A percentile compares a stretch with the other conserved stretches of the same genome.
phyloP scores from a whole-genome alignment of 2,113 vertebrate species.

The Ornithorhynchus anatinus region DNA sequence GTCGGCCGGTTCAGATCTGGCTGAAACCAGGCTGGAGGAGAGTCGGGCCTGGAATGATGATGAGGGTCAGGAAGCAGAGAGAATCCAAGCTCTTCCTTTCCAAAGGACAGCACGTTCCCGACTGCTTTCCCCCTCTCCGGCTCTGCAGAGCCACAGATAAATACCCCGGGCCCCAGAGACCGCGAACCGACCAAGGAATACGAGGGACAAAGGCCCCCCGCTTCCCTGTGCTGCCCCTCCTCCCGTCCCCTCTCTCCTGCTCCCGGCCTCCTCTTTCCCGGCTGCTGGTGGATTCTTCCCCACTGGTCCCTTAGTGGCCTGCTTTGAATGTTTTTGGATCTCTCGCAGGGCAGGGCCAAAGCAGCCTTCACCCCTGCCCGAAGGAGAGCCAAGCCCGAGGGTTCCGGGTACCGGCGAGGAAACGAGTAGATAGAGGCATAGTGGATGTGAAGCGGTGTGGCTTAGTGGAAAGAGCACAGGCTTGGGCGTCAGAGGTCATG shows the following conservation, averaged over 20 bases:
- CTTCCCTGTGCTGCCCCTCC: not conserved
- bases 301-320: not conserved
- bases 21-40: not conserved
- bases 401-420: not conserved
- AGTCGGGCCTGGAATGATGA: not conserved
- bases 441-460: no score
- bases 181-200: not conserved
- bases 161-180: no score
- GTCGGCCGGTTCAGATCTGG: not conserved
- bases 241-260: not conserved
- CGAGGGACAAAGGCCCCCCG: not conserved
- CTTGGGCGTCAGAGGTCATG: no score
- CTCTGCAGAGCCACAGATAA: not conserved
- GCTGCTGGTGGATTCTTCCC: not conserved
- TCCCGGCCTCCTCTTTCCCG: not conserved
- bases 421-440: no score
- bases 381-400: not conserved
- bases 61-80: not conserved
- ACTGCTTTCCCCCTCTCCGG: not conserved
- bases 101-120: not conserved
- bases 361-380: not conserved
- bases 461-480: no score
- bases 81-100: not conserved
- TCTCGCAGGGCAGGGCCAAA: no score
- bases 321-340: not conserved